Evolutionary conservation across 2,113 vertebrate species (phyloP), one percentile per base, ranked within the genome.

Genomic region (Ranitomeya imitator): DNA sequence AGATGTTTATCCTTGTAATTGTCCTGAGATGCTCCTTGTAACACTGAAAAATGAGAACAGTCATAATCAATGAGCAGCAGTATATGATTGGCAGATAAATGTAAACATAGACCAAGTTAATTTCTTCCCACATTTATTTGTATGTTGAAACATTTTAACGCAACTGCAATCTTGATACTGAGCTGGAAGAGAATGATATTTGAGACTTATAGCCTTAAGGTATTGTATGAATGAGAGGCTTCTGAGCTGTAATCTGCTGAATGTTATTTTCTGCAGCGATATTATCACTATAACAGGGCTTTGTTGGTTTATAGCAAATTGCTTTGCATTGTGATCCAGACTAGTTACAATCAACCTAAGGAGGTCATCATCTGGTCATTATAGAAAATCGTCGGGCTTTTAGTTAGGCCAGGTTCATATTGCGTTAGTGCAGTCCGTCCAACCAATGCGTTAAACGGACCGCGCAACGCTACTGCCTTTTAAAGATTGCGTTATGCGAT

Each of bases 11-110:
- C 31, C 15, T 55, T 61, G 9, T 31, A 3, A 31, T 4, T 85
- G 65, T 73, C 83, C 83, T 85, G 61, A 85, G 67, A 85, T 85
- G 83, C 83, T 26, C 65, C 16, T 54, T 54, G 54, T 6, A 51
- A 18, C 60, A 52, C 3, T 16, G 37, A 37, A 14, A 65, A 83
- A 65, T 65, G 10, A 67, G 61, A 45, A 52, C 60, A 55, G n/a
- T 85, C 83, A 45, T 11, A 73, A 84, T 13, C 63, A 57, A 73
- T 85, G 55, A 57, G n/a, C 45, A 55, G 63, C 82, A 69, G 37
- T 18, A 9, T 15, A 54, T 51, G 7, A 21, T 69, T 69, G 63
- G 52, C 83, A 73, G 52, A 54, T 31, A 15, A 12, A n/a, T 23
- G 14, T 71, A 85, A 73, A 57, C 65, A 73, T 73, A 85, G 26